phyloP scores from a whole-genome alignment of 1,140 invertebrate genomes.

The Thereuonema tuberculata region DNA sequence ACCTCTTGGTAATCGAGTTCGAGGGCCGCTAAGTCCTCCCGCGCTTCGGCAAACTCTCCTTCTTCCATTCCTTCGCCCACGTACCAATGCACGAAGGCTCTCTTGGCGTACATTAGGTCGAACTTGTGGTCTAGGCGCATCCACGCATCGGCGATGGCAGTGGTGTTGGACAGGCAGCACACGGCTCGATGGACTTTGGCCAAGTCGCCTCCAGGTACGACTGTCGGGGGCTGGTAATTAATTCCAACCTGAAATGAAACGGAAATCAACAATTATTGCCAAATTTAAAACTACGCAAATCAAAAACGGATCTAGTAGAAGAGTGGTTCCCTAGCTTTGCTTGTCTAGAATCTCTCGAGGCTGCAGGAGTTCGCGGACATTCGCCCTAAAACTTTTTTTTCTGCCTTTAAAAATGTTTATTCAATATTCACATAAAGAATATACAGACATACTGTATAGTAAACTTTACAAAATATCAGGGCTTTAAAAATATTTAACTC shows the following conservation, averaged over 20 bases:
- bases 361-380: too few species aligned
- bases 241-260: slow-evolving; percentile 27
- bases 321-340: too few species aligned
- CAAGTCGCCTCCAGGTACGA: slow-evolving; percentile 48
- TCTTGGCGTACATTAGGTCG: slow-evolving; percentile 44
- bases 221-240: slow-evolving; percentile 40
- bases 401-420: too few species aligned
- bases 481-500: too few species aligned
- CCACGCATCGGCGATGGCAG: slow-evolving; percentile 60
- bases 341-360: too few species aligned
- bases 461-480: too few species aligned
- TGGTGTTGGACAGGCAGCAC: slow-evolving; percentile 57
- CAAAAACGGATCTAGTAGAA: too few species aligned
- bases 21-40: slow-evolving; percentile 39
- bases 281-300: too few species aligned
- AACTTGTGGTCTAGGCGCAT: slow-evolving; percentile 43
- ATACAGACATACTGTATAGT: too few species aligned
- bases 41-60: slow-evolving; percentile 41
- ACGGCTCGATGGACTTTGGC: slow-evolving; percentile 72
- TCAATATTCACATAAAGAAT: too few species aligned
- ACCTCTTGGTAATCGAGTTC: slow-evolving; percentile 39
- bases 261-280: too few species aligned
- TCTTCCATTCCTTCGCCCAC: slow-evolving; percentile 29
- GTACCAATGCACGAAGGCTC: slow-evolving; percentile 38
- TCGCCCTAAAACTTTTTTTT: too few species aligned